phyloP scores from a whole-genome alignment of 30 jellyfish, hydroid and myxozoan species.

The Aurelia sp. region DNA sequence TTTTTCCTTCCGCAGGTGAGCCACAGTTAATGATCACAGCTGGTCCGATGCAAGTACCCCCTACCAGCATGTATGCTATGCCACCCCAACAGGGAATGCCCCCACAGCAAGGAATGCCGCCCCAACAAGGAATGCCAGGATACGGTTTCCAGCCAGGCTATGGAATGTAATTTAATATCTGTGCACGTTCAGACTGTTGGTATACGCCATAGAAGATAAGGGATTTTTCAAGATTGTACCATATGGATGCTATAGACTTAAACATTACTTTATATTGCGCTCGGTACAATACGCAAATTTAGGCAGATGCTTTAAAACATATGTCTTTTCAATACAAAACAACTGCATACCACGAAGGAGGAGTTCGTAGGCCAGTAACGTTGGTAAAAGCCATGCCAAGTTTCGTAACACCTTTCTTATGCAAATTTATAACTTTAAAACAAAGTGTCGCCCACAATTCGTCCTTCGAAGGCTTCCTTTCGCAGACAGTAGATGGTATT shows the following conservation, averaged over 20 bases:
- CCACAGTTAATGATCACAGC: conserved; percentile 94
- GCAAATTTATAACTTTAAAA: no score
- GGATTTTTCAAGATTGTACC: conserved; percentile 59
- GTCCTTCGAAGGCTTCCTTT: no score
- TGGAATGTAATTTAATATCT: conserved; percentile 53
- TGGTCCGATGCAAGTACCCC: conserved; percentile 92
- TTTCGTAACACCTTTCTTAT: no score
- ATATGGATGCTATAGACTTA: conserved; percentile 52
- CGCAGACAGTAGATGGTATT: no score
- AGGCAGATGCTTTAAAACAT: background rate
- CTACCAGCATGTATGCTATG: conserved; percentile 80
- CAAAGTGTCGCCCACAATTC: no score
- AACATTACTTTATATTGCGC: conserved; percentile 10
- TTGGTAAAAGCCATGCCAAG: no score
- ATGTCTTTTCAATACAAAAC: background rate
- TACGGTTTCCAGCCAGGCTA: conserved; percentile 86
- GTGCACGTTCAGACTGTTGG: background rate
- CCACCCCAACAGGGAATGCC: conserved; percentile 94
- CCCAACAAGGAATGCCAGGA: conserved; percentile 27
- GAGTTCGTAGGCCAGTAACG: no score
- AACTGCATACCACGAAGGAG: no score
- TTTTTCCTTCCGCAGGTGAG: conserved; percentile 52
- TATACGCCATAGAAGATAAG: background rate
- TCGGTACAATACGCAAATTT: background rate
- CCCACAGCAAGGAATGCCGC: conserved; percentile 41